Evolutionary conservation across 2,113 vertebrate genomes (phyloP).

Genomic region (Malurus alboscapulatus): DNA sequence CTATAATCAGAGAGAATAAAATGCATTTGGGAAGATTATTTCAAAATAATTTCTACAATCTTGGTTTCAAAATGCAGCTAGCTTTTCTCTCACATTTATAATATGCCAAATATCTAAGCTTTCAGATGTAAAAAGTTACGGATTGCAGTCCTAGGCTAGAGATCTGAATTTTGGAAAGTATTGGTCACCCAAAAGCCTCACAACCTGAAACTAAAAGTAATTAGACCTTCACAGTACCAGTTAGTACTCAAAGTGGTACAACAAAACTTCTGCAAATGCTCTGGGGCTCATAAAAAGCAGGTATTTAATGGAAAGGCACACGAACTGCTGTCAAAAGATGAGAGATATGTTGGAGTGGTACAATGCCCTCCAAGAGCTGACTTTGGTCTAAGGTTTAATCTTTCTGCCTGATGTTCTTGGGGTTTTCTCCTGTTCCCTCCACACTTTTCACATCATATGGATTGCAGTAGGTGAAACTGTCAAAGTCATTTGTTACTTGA

Average conservation of each 20-base stretch:
- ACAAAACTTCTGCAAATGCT: not conserved
- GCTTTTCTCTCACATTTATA: not conserved
- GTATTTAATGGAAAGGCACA: not conserved
- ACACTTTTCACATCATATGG: not conserved
- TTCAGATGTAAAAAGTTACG: not conserved
- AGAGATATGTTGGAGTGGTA: not conserved
- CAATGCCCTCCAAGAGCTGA: not conserved
- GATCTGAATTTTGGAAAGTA: not conserved
- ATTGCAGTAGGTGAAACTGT: not conserved
- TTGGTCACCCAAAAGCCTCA: not conserved
- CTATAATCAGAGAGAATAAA: not conserved
- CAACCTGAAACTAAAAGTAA: not conserved
- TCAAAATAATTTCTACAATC: not conserved
- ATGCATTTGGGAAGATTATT: not conserved
- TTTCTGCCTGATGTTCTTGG: not conserved
- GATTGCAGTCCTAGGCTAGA: not conserved
- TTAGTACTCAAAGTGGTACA: not conserved
- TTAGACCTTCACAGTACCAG: not conserved
- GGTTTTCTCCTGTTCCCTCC: not conserved
- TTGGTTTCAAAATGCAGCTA: not conserved
- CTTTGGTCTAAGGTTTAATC: not conserved
- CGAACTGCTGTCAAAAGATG: not conserved
- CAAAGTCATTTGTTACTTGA: not conserved
- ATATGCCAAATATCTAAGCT: not conserved
- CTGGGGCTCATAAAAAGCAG: not conserved